These are phyloP conservation scores for Malurus splendens DNA, from an alignment of 2,797 vertebrate genomes.

Conservation along the genomic window DNA sequence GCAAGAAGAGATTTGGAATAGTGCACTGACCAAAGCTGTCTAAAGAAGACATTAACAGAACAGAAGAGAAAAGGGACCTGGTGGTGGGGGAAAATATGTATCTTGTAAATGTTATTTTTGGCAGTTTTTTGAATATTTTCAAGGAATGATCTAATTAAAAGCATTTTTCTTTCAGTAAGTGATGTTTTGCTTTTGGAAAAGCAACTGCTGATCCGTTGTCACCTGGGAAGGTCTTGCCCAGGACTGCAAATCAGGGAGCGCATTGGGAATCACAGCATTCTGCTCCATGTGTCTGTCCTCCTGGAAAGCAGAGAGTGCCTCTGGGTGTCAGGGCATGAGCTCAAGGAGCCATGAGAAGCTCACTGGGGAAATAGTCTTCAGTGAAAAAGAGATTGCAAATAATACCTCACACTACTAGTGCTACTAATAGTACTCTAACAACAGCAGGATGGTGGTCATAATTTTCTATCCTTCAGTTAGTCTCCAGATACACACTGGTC, in stretches of 20 bases:
- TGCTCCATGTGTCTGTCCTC: not conserved
- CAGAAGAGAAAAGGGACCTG: not conserved
- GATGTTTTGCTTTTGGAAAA: not conserved
- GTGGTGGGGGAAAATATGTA: not conserved
- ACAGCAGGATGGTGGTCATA: not conserved
- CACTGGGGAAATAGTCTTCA: not conserved
- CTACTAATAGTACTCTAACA: not conserved
- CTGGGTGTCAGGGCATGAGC: fast-evolving
- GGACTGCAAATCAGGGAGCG: not conserved
- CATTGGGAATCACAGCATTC: not conserved
- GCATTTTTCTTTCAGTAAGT: not conserved
- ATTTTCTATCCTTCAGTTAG: not conserved
- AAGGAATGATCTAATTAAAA: not conserved
- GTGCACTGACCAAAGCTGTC: not conserved
- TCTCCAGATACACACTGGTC: not conserved
- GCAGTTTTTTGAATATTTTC: not conserved
- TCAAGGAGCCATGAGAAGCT: not conserved
- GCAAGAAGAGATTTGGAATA: not conserved
- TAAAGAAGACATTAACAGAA: not conserved
- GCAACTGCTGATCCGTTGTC: not conserved
- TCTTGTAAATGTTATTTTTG: not conserved
- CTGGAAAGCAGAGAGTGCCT: not conserved
- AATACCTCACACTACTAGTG: not conserved
- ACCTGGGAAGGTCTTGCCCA: not conserved
- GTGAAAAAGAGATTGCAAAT: not conserved